Percentiles rank a stretch among this genome's conserved stretches.
These are phyloP conservation scores for Standfussiana lucernea DNA, from an alignment of 2,888 invertebrate genomes.

Conservation along the genomic window DNA sequence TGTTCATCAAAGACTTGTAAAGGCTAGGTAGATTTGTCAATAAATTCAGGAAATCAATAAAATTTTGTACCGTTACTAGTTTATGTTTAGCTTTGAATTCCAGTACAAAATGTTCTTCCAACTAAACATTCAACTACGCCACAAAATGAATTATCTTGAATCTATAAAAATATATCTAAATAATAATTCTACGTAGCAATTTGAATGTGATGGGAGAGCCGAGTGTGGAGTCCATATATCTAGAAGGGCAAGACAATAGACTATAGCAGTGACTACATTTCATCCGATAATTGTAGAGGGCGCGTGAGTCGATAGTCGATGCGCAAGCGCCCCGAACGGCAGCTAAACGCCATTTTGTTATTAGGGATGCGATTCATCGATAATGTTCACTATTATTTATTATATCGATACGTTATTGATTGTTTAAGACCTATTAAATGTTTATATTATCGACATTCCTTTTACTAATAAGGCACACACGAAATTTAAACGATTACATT, in stretches of 20 bases:
- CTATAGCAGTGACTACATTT: conserved; percentile 80
- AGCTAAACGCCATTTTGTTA: conserved; percentile 83
- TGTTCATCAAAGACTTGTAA: background rate
- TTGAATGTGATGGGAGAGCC: conserved; percentile 67
- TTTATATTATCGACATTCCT: conserved; percentile 31
- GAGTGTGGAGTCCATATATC: conserved; percentile 70
- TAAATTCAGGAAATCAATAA: background rate
- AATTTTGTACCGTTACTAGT: background rate
- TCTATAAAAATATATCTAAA: conserved; percentile 62
- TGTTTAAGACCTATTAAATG: conserved; percentile 33
- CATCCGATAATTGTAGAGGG: conserved; percentile 84
- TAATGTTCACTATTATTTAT: conserved; percentile 63
- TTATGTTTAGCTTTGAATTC: background rate
- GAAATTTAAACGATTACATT: conserved; percentile 46
- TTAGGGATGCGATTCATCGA: conserved; percentile 72
- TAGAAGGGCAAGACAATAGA: conserved; percentile 79
- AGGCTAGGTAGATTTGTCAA: background rate
- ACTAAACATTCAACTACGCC: background rate
- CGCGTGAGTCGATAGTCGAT: conserved; percentile 75
- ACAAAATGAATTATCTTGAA: conserved; percentile 51
- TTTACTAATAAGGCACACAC: conserved; percentile 46
- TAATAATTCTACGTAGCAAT: conserved; percentile 66
- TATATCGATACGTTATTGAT: conserved; percentile 60
- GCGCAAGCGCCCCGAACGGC: conserved; percentile 80
- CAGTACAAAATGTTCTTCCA: conserved; percentile 1